Conservation (phyloP, 2,113 vertebrate species). For the Smithornis capensis region DNA sequence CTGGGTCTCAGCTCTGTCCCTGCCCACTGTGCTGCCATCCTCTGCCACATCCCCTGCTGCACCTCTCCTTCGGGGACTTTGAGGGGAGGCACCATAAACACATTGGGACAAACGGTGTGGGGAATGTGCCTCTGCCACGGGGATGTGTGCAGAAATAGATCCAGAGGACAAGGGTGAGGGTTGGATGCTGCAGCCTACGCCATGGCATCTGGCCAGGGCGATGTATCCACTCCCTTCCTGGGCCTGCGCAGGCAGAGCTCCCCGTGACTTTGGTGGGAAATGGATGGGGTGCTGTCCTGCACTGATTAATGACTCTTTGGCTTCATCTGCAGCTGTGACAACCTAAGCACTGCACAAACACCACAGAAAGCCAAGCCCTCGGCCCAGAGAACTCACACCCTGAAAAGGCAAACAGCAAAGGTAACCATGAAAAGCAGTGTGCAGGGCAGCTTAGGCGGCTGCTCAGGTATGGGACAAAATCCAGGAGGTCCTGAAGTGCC, state of each 20-base stretch:
- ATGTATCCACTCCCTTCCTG: rapidly evolving
- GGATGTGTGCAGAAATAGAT: background rate
- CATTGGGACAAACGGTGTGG: rapidly evolving
- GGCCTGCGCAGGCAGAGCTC: background rate
- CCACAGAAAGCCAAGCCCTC: background rate
- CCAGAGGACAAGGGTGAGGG: background rate
- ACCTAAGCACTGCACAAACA: background rate
- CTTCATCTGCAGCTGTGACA: background rate
- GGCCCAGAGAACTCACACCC: background rate
- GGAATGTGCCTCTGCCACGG: rapidly evolving
- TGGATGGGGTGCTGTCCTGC: background rate
- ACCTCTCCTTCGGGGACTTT: background rate
- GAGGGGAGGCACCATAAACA: background rate
- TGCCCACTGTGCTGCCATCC: background rate
- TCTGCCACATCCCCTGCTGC: background rate
- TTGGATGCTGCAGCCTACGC: background rate
- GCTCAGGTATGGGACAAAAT: background rate
- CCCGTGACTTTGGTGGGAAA: background rate
- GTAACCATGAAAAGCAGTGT: background rate
- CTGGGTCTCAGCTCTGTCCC: background rate
- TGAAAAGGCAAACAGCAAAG: slow-evolving; percentile 7
- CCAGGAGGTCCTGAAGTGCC: background rate
- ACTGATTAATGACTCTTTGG: background rate
- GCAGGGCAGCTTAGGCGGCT: background rate
- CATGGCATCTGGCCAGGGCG: rapidly evolving